Evolutionary conservation across 1,140 invertebrate genomes (phyloP).

Genomic region (Psilanteris sp.): DNA sequence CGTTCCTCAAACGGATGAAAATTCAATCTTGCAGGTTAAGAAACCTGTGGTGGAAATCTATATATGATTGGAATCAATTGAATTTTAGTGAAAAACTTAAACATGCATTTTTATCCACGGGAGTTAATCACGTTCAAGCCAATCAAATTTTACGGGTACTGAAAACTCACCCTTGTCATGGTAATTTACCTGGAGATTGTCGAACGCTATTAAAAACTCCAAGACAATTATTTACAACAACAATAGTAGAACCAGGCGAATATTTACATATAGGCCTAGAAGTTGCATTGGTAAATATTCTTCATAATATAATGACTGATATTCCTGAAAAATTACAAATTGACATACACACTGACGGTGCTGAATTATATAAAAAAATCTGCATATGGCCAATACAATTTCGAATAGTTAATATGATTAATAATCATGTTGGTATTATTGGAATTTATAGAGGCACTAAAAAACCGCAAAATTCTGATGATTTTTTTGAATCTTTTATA

Average conservation of each 20-base stretch:
- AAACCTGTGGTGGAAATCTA: no score
- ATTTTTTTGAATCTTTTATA: slow-evolving; percentile 24
- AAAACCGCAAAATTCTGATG: not conserved
- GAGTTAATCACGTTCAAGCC: slow-evolving; percentile 13
- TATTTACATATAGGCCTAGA: slow-evolving; percentile 27
- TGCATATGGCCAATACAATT: slow-evolving; percentile 34
- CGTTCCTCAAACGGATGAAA: no score
- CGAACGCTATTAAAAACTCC: slow-evolving; percentile 11
- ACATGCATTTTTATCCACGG: slow-evolving; percentile 13
- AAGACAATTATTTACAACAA: not conserved
- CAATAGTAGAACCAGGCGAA: slow-evolving; percentile 12
- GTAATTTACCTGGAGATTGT: not conserved
- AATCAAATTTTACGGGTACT: slow-evolving; percentile 4
- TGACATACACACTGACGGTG: slow-evolving; percentile 25
- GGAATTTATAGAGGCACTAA: no score
- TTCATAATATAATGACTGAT: not conserved
- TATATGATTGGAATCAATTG: no score
- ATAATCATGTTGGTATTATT: no score
- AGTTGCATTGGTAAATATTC: no score
- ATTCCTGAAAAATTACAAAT: slow-evolving; percentile 1
- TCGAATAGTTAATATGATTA: no score
- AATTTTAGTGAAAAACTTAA: no score
- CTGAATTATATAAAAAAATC: slow-evolving; percentile 29
- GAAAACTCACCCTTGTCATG: slow-evolving; percentile 4
- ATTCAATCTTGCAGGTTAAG: no score